Evolutionary conservation across 2,888 invertebrate genomes (phyloP).

Genomic region (Melieria omissa): DNA sequence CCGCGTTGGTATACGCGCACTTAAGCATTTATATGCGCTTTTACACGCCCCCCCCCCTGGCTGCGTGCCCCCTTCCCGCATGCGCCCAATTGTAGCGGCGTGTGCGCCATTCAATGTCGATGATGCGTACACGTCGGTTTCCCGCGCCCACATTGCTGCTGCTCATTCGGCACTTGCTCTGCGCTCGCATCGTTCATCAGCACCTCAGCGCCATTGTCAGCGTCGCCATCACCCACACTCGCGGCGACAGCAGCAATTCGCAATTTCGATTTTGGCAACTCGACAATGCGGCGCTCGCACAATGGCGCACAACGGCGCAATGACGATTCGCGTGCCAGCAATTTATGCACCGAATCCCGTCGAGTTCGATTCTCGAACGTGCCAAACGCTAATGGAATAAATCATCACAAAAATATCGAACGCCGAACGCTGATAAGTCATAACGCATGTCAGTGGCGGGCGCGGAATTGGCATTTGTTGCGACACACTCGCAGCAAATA

Average conservation of each 20-base stretch:
- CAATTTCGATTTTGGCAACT: slow-evolving; percentile 27
- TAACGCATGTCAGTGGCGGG: background rate
- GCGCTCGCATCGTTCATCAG: too few species aligned
- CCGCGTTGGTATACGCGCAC: background rate
- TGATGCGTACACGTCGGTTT: too few species aligned
- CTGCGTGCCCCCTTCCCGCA: background rate
- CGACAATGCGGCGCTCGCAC: slow-evolving; percentile 18
- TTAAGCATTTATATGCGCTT: background rate
- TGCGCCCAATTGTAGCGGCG: too few species aligned
- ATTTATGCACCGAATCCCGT: slow-evolving; percentile 21
- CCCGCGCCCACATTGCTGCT: too few species aligned
- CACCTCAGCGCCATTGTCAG: too few species aligned
- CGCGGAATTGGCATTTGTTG: background rate
- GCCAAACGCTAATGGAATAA: slow-evolving; percentile 24
- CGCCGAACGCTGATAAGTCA: background rate
- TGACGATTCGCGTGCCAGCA: slow-evolving; percentile 23
- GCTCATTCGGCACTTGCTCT: too few species aligned
- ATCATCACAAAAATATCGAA: background rate
- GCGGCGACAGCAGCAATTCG: slow-evolving; percentile 8
- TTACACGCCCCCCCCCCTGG: background rate
- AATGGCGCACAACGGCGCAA: background rate
- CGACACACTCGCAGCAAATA: too few species aligned
- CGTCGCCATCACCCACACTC: too few species aligned
- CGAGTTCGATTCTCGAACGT: slow-evolving; percentile 6
- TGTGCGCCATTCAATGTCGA: too few species aligned